Conservation (phyloP, 2,888 invertebrate genomes). For the Pollenia angustigena region DNA sequence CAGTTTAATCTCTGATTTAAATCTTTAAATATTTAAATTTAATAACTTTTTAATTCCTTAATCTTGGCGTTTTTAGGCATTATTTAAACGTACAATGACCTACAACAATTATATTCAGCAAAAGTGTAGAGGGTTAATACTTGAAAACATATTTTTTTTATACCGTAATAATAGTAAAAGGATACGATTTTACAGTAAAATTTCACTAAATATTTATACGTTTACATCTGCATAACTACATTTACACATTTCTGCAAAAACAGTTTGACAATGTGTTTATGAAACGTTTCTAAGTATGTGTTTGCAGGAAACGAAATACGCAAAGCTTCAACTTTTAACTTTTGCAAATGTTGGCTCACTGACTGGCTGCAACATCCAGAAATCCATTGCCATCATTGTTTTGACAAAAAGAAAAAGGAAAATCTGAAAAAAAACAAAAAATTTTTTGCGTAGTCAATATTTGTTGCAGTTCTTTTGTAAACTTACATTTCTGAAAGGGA, state of each 20-base stretch:
- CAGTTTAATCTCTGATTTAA: too few relatives aligned
- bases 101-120: background rate
- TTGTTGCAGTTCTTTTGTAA: background rate
- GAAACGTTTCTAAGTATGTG: background rate
- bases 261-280: background rate
- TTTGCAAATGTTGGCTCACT: slow-evolving; percentile 12
- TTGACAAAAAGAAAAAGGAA: background rate
- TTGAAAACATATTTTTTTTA: too few relatives aligned
- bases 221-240: background rate
- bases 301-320: background rate
- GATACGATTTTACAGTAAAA: slow-evolving; percentile 9
- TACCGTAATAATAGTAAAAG: background rate
- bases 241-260: background rate
- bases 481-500: background rate
- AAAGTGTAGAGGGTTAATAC: background rate
- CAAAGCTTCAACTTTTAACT: background rate
- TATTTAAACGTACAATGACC: background rate
- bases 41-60: background rate
- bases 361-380: background rate
- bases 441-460: slow-evolving; percentile 7
- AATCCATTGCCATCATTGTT: slow-evolving; percentile 16
- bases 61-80: background rate
- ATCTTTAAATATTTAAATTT: too few relatives aligned
- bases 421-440: background rate
- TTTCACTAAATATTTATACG: background rate